Percentiles rank a stretch among this genome's conserved stretches.
These are phyloP conservation scores for Lanius ludovicianus DNA, from an alignment of 2,113 vertebrate species.

Conservation along the genomic window DNA sequence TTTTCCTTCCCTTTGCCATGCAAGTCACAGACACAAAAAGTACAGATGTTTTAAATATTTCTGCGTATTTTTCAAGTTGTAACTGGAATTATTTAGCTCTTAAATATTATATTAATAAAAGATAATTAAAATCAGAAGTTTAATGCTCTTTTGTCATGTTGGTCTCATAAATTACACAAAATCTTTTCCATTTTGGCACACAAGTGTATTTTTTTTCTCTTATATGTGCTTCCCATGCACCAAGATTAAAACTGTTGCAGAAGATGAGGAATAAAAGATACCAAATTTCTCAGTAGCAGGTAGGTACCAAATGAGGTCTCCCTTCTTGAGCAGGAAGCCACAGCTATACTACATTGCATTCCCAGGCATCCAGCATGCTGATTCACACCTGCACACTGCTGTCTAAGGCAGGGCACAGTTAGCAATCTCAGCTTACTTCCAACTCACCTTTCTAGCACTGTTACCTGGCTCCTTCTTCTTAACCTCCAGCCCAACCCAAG, in stretches of 20 bases:
- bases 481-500: not conserved
- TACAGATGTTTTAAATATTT: not conserved
- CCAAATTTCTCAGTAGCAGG: not conserved
- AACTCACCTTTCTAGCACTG: not conserved
- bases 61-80: not conserved
- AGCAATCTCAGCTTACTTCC: not conserved
- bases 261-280: not conserved
- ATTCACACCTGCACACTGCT: accelerated
- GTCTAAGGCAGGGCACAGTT: not conserved
- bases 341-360: accelerated
- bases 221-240: not conserved
- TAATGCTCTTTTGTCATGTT: not conserved
- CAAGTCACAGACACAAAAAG: not conserved
- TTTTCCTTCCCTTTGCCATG: not conserved
- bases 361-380: accelerated
- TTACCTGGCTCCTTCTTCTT: not conserved
- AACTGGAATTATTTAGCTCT: not conserved
- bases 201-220: not conserved
- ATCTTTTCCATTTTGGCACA: not conserved
- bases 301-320: not conserved
- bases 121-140: not conserved
- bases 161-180: not conserved
- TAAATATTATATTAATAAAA: not conserved
- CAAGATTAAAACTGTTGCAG: not conserved
- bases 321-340: not conserved